Conservation (phyloP, 2,797 vertebrate genomes). For the Crocodylus rhombifer region DNA sequence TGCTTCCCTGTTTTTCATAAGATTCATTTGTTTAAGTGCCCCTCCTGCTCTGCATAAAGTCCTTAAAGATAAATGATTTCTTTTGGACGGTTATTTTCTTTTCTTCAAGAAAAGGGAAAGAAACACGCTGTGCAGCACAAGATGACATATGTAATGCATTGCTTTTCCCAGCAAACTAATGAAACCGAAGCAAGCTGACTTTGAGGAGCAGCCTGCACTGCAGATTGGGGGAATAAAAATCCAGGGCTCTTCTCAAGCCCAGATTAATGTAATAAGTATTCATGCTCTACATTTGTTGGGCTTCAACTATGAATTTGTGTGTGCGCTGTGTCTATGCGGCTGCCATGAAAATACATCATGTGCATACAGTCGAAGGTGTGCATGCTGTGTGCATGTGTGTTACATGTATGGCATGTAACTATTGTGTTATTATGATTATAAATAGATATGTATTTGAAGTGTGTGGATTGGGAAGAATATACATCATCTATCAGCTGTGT, state of each 20-base stretch:
- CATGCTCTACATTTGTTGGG: background rate
- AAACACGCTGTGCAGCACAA: accelerated
- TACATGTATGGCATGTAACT: background rate
- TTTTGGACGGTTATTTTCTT: background rate
- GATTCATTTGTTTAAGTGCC: background rate
- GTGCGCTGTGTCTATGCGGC: background rate
- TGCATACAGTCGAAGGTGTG: background rate
- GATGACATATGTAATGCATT: background rate
- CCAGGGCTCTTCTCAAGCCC: background rate
- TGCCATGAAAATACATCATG: background rate
- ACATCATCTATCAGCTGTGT: no score
- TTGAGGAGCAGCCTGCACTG: background rate
- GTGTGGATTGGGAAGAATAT: no score
- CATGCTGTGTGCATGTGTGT: background rate
- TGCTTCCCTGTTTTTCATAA: background rate
- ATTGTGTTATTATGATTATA: background rate
- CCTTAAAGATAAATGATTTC: conserved; percentile 8
- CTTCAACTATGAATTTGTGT: background rate
- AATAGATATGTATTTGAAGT: background rate
- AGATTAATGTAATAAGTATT: background rate
- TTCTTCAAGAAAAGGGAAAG: background rate
- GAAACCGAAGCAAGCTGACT: background rate
- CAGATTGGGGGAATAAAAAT: background rate
- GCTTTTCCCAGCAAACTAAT: background rate
- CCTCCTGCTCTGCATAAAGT: accelerated